Base-by-base conservation (phyloP, 2,888 invertebrate species). In the Heterodera filipjevi region DNA sequence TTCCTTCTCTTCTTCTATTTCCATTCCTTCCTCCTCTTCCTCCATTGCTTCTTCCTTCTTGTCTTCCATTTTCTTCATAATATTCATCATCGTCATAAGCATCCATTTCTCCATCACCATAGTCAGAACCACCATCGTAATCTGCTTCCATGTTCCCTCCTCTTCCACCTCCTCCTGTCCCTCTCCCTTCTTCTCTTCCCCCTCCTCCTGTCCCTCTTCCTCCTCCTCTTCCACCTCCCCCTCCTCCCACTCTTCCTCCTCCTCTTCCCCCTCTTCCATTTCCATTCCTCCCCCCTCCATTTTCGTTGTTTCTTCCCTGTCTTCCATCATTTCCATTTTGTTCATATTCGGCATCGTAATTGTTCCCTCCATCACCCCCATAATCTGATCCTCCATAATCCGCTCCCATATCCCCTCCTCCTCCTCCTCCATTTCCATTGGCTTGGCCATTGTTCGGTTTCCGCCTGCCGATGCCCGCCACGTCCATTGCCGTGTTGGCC, bases 401-500 rank as follows among this genome's bases (percentile, higher is more conserved):
- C 22, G 33, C 68, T 30, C 8, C 33, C 33, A 30, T 68, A 22
- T 16, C 33, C 66, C n/a, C 16, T 19, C 32, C 68, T 68, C 33
- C 32, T 0, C 68, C 6, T 68, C 68, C 68, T 8, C 33, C 33
- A 35, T 68, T 35, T 16, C 33, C 68, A 35, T 68, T 68, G 14
- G 33, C 10, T 33, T 35, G 66, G 8, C 32, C 66, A 19, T 30
- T 66, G 32, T 2, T 39, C 39, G 39, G 6, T 12, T 3, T 16
- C 32, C 27, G 30, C 32, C 66, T 12, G 27, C 33, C 14, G 33
- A 68, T 16, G 33, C 33, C 33, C 33, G 59, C 59, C 59, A 12
- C 27, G 59, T 59, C 27, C 59, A 59, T 59, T 59, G 59, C 59
- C 27, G 59, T 59, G n/a, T 59, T 59, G 59, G 59, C 59, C 59